phyloP scores from a whole-genome alignment of 1,140 invertebrate species.

The Drosophila fuyamai region DNA sequence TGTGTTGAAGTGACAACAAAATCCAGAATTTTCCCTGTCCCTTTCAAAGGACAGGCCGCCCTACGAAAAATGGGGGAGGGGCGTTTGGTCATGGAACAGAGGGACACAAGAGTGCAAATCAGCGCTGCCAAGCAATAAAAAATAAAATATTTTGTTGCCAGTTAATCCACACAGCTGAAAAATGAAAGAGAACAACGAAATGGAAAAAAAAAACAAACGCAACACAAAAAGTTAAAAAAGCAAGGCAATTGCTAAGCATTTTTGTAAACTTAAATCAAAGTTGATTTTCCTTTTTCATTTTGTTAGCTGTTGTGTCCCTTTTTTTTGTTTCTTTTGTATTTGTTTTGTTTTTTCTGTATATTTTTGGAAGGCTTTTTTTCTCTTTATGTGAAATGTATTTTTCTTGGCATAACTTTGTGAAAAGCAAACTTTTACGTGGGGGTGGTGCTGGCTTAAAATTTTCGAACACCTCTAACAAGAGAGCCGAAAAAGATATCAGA shows the following conservation, averaged over 20 bases:
- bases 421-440: slow-evolving; percentile 12
- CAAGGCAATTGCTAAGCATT: slow-evolving; percentile 77
- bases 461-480: slow-evolving; percentile 24
- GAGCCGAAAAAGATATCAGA: slow-evolving; percentile 4
- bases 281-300: slow-evolving; percentile 68
- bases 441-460: slow-evolving; percentile 18
- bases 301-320: slow-evolving; percentile 42
- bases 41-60: slow-evolving; percentile 1
- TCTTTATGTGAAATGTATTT: slow-evolving; percentile 64
- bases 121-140: slow-evolving; percentile 80
- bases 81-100: neutral
- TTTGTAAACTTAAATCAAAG: slow-evolving; percentile 83
- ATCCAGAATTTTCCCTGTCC: slow-evolving; percentile 67
- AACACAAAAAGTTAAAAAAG: slow-evolving; percentile 70
- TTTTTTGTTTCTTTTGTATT: slow-evolving; percentile 47
- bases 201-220: slow-evolving; percentile 22
- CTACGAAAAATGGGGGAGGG: neutral
- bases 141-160: slow-evolving; percentile 81
- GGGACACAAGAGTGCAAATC: slow-evolving; percentile 66
- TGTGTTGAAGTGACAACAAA: slow-evolving; percentile 83
- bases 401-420: slow-evolving; percentile 64
- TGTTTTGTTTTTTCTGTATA: slow-evolving; percentile 30
- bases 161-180: slow-evolving; percentile 73
- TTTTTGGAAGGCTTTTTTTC: slow-evolving; percentile 38
- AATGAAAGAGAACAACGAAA: slow-evolving; percentile 42